A percentile compares a stretch with the other conserved stretches of the same genome.
These are phyloP conservation scores for Aurelia aurita complex sp. Pacific DNA, from an alignment of 30 jellyfish, hydroid and myxozoan species.

Conservation along the genomic window DNA sequence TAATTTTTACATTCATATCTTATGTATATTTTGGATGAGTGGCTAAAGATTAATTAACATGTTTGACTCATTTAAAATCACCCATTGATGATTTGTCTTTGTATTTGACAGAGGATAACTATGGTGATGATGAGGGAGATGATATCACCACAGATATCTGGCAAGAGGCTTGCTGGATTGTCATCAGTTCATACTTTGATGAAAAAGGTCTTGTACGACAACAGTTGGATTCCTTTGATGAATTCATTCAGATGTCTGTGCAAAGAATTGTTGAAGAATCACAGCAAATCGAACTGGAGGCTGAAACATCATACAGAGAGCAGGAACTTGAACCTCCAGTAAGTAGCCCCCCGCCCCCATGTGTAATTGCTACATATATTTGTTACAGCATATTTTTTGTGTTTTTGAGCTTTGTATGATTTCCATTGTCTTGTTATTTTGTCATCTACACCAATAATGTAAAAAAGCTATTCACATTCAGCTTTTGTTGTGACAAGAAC, in stretches of 20 bases:
- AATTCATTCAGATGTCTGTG: conserved; percentile 97
- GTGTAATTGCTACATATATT: too few species aligned
- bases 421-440: too few species aligned
- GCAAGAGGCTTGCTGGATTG: conserved; percentile 99
- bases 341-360: conserved; percentile 16
- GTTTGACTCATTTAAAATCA: too few species aligned
- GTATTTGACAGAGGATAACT: conserved; percentile 60
- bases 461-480: too few species aligned
- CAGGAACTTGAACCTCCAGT: conserved; percentile 99
- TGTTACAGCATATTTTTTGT: too few species aligned
- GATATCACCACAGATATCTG: conserved; percentile 95
- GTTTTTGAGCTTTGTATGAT: too few species aligned
- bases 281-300: conserved; percentile 97
- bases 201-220: conserved; percentile 99
- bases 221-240: conserved; percentile 99
- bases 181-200: conserved; percentile 98
- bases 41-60: too few species aligned
- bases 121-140: conserved; percentile 95
- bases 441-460: too few species aligned
- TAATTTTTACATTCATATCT: too few species aligned
- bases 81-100: too few species aligned
- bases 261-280: conserved; percentile 99
- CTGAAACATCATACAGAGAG: conserved; percentile 96
- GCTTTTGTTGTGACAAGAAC: too few species aligned
- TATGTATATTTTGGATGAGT: too few species aligned